Base-by-base conservation (phyloP, 2,888 invertebrate genomes). In the Amblyteles armatorius region DNA sequence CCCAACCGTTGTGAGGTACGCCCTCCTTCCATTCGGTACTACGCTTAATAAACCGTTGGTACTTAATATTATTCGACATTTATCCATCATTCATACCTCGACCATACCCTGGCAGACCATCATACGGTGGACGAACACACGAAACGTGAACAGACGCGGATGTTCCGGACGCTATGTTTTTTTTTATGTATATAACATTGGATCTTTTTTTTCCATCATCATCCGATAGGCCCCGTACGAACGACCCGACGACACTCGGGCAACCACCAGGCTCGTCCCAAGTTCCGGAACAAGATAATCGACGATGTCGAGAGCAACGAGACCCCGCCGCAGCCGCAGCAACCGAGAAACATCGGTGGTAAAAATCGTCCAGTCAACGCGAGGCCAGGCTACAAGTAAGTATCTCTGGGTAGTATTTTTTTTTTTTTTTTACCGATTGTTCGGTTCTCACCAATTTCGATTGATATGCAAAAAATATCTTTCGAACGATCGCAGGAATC, bases 341-440 rank as follows among this genome's bases (percentile, higher is more conserved):
- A 92, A 83, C 57, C 89, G n/a, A 91, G 91, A 48, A 86, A 87
- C 69, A 48, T 74, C 1, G 79, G 80, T 22, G 87, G 87, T 7
- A 94, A 94, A 84, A 91, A 91, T 87, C 90, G 94, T 85, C 90
- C 92, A 1, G 92, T 91, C 11, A 93, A 93, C 52, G 83, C 92
- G 29, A 90, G 94, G 40, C 93, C 94, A 26, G 93, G 91, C 88
- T 94, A 87, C 89, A 84, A 91, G 88, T 88, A 68, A 85, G 79
- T 84, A 44, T 57, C 19, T 40, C 4, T 48, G 44, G 4, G 16
- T 16, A 48, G 16, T 4, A 16, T 22, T 22, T 22, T 22, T 22
- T 22, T 22, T 22, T 22, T 22, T 22, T 22, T 22, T 22, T 33
- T 33, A 44, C 13, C 3, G 44, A 44, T 13, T 3, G 3, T 0